A percentile compares a stretch with the other conserved stretches of the same genome.
Evolutionary conservation across 1,140 invertebrate species (phyloP).

Genomic region (Nebria ingens): DNA sequence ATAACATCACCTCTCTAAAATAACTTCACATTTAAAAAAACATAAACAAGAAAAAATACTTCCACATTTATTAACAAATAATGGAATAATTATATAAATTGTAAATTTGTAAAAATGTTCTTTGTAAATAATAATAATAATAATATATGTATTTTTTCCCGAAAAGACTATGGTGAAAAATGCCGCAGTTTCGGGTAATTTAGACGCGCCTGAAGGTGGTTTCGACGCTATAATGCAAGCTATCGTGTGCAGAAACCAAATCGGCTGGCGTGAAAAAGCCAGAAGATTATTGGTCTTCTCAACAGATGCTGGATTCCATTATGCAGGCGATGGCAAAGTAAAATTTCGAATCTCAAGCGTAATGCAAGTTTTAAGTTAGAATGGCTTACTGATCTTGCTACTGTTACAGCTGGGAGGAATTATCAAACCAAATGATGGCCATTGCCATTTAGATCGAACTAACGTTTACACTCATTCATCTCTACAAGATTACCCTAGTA

Average conservation of each 20-base stretch:
- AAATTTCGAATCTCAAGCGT: conserved; percentile 16
- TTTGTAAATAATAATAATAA: too few relatives aligned
- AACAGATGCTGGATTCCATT: conserved; percentile 49
- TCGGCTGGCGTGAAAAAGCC: conserved; percentile 51
- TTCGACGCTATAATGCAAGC: conserved; percentile 73
- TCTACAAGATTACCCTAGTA: conserved; percentile 55
- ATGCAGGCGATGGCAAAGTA: conserved; percentile 55
- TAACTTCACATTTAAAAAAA: too few relatives aligned
- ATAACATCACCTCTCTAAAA: too few relatives aligned
- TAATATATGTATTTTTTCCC: too few relatives aligned
- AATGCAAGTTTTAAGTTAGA: background rate
- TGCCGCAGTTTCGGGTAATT: conserved; percentile 52
- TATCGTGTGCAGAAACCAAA: conserved; percentile 48
- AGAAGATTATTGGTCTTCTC: conserved; percentile 50
- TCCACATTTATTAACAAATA: too few relatives aligned
- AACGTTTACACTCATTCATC: conserved; percentile 56
- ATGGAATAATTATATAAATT: too few relatives aligned
- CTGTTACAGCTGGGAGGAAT: conserved; percentile 61
- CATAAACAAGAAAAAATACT: too few relatives aligned
- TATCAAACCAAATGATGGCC: conserved; percentile 73
- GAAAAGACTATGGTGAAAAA: conserved; percentile 36
- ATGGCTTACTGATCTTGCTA: background rate
- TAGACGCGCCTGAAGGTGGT: conserved; percentile 65
- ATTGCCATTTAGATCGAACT: conserved; percentile 60
- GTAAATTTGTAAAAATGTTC: too few relatives aligned